A percentile compares a stretch with the other conserved stretches of the same genome.
Conservation (phyloP, 2,113 vertebrate species). For the Greenwoodochromis staneri region DNA sequence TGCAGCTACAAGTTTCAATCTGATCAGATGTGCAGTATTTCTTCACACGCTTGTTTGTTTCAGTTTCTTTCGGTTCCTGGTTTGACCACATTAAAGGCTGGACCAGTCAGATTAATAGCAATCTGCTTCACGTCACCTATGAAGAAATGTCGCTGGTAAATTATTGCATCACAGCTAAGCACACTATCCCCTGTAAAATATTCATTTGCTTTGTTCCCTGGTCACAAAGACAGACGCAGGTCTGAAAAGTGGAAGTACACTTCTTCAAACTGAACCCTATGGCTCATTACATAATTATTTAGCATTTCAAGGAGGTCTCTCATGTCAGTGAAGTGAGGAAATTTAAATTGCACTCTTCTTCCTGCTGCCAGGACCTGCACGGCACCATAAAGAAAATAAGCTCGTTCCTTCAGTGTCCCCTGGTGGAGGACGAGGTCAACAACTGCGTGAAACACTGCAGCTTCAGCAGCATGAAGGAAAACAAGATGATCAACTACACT, state of each 20-base stretch:
- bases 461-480: constrained; percentile 79
- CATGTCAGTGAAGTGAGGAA: background rate
- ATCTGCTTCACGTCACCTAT: constrained; percentile 75
- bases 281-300: background rate
- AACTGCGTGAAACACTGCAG: constrained; percentile 67
- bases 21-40: background rate
- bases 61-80: constrained; percentile 83
- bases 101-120: constrained; percentile 57
- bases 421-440: constrained; percentile 58
- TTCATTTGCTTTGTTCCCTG: background rate
- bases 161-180: background rate
- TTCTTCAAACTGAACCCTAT: background rate
- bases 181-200: background rate
- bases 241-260: background rate
- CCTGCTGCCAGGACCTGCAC: constrained; percentile 65
- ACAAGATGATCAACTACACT: constrained; percentile 77
- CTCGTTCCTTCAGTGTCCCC: constrained; percentile 66
- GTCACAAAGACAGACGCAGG: background rate
- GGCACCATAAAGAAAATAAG: constrained; percentile 60
- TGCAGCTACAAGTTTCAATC: background rate
- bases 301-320: background rate
- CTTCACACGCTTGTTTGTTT: background rate
- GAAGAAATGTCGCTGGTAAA: constrained; percentile 80
- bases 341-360: background rate
- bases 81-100: constrained; percentile 83